Evolutionary conservation across 2,113 vertebrate species (phyloP).

Genomic region (Passerina amoena): DNA sequence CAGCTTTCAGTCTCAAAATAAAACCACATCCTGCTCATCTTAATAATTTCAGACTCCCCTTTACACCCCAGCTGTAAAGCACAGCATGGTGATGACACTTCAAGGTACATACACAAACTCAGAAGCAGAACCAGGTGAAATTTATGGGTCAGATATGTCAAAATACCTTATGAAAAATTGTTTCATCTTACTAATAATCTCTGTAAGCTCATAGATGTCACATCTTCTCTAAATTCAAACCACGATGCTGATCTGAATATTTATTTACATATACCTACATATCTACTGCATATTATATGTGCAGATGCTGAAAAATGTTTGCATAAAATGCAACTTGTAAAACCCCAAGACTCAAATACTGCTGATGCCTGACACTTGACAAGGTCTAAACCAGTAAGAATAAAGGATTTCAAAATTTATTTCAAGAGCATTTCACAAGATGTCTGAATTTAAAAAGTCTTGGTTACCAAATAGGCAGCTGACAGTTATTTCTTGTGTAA

Average conservation of each 20-base stretch:
- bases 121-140: background rate
- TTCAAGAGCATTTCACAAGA: slow-evolving; percentile 10
- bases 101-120: background rate
- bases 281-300: background rate
- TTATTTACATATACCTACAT: background rate
- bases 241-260: background rate
- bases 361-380: slow-evolving; percentile 1
- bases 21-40: background rate
- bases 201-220: background rate
- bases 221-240: background rate
- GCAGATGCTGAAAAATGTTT: background rate
- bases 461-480: slow-evolving; percentile 47
- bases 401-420: slow-evolving; percentile 24
- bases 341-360: background rate
- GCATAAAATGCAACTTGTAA: slow-evolving; percentile 30
- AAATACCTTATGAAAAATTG: background rate
- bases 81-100: background rate
- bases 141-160: slow-evolving; percentile 5
- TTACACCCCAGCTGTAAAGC: background rate
- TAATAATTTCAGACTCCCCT: background rate
- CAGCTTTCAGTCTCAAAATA: background rate
- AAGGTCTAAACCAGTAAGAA: background rate
- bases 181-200: background rate
- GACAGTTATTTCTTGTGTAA: slow-evolving; percentile 48
- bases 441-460: slow-evolving; percentile 12